Evolutionary conservation across 2,113 vertebrate species (phyloP).

Genomic region (Pithys albifrons): DNA sequence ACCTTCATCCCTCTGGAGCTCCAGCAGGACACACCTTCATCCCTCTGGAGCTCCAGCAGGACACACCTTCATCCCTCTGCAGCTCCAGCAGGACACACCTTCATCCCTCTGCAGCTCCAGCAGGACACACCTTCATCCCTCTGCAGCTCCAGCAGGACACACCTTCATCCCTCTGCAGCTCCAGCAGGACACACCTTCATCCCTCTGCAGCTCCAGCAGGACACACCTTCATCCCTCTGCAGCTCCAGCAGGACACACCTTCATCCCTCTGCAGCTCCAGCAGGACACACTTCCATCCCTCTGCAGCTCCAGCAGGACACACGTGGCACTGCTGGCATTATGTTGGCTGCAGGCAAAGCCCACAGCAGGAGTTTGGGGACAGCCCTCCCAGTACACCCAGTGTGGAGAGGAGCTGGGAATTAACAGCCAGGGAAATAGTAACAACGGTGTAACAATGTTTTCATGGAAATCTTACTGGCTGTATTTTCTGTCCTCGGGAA

Average conservation of each 20-base stretch:
- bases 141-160: background rate
- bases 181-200: too few relatives aligned
- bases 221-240: constrained; percentile 5
- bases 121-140: constrained; percentile 21
- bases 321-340: background rate
- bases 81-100: too few relatives aligned
- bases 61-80: constrained; percentile 19
- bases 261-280: constrained; percentile 9
- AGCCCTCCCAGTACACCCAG: background rate
- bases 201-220: background rate
- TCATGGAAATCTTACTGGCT: background rate
- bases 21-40: background rate
- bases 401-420: background rate
- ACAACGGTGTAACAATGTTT: background rate
- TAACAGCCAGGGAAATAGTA: background rate
- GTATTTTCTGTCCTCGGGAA: background rate
- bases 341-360: constrained; percentile 15
- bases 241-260: background rate
- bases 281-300: constrained; percentile 16
- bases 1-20: constrained; percentile 13
- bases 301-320: background rate
- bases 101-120: constrained; percentile 1
- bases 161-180: constrained; percentile 8
- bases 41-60: too few relatives aligned
- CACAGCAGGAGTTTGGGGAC: background rate